Base-by-base conservation (phyloP, 2,888 invertebrate genomes). In the Oligia strigilis region DNA sequence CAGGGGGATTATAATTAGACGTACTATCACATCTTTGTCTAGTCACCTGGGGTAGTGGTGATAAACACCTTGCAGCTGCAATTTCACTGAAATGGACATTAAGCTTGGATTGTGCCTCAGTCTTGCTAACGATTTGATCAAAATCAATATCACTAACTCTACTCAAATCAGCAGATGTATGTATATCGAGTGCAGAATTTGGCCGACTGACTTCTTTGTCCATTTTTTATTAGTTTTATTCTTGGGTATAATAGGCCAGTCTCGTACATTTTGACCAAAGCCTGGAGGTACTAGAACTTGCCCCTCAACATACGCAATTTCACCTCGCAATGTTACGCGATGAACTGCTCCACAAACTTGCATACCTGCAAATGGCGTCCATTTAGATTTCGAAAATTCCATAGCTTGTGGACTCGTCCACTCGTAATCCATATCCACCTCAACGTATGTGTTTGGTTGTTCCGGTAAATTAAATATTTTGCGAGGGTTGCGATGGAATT, bases 331-430 rank as follows among this genome's bases (percentile, higher is more conserved):
- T 0, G 99, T 99, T 0, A 99, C 99, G 65, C 99, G 97, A 91
- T 99, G 98, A 3, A 99, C 98, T 6, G 98, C 97, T 1, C 99
- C 99, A 90, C 98, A 98, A 17, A 99, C 98, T 91, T 98, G 98
- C 96, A 97, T 98, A 1, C 99, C 99, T 46, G 98, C 98, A 94
- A 99, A 99, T 0, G 99, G 99, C 0, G 99, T 99, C 99, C 99
- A 99, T 89, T 98, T 98, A 0, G 99, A 98, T 96, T 99, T 99
- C 36, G 99, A 98, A 94, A 98, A 99, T 78, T 98, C 97, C 97
- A 98, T 98, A 46, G 98, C 97, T 55, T 98, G 97, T 0, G 99
- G 99, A 78, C 99, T 98, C 0, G 97, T 97, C 99, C 99, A 99
- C 95, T 99, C 98, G 89, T 99, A 98, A 92, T 99, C 99, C 96